Base-by-base conservation (phyloP, 2,888 invertebrate genomes). In the Boloria selene region DNA sequence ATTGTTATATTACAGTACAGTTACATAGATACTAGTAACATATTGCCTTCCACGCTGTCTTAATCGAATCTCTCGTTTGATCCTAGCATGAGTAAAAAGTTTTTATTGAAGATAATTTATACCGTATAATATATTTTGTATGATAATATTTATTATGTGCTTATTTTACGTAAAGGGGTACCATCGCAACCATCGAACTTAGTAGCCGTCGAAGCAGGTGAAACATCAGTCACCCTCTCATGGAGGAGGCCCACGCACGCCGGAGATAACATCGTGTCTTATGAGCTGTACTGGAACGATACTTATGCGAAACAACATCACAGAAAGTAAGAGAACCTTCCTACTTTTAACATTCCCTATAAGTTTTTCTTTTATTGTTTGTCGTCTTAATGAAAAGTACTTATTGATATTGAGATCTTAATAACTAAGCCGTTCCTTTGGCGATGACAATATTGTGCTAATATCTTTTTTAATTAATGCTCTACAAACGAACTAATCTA, bases 201-300 rank as follows among this genome's bases (percentile, higher is more conserved):
- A 79, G 94, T 96, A 75, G 97, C 96, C 14, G 95, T 95, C 69
- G 96, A 98, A 82, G 95, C 96, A 64, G 97, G 97, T 61, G 98
- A 99, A 86, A 97, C 97, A 61, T 95, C 96, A 68, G 97, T 99
- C 65, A 96, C 96, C 67, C 93, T 99, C 78, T 96, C 96, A 75
- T 99, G 99, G 99, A 96, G 95, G 68, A 95, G 96, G 79, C 99
- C 99, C 17, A 94, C 96, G 70, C 97, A 97, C 91, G 96, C 97
- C 71, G 96, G 97, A 70, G 98, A 98, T 87, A 97, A 96, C 87
- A 98, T 99, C 83, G 95, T 97, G 74, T 97, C 97, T 80, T 99
- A 99, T 90, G 98, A 98, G 89, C 94, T 99, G 26, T 98, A 98
- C 86, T 99, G 98, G 97, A 99, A 99, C 92, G 98, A 98, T 84